Percentiles rank a stretch among this genome's conserved stretches.
Conservation (phyloP, 1,140 invertebrate species). For the Trichoplusia ni region DNA sequence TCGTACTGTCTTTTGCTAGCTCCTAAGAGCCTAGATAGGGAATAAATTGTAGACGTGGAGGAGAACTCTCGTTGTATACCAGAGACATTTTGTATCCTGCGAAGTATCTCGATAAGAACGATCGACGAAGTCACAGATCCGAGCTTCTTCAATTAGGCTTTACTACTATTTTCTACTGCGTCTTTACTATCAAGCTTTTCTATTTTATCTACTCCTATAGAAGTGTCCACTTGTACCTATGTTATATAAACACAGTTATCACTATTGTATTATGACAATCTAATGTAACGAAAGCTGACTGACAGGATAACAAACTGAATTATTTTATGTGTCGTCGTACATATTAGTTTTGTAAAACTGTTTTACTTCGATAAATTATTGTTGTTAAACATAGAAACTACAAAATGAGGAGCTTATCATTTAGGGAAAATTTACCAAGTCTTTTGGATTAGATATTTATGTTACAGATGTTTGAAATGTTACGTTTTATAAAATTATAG, state of each 20-base stretch:
- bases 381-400: conserved; percentile 54
- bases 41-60: conserved; percentile 41
- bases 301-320: conserved; percentile 18
- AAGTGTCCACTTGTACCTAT: conserved; percentile 27
- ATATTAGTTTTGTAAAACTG: conserved; percentile 17
- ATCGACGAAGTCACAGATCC: conserved; percentile 7
- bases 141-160: conserved; percentile 59
- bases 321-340: conserved; percentile 30
- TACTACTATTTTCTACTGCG: conserved; percentile 57
- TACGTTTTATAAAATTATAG: conserved; percentile 60
- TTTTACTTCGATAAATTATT: conserved; percentile 29
- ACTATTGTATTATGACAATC: conserved; percentile 17
- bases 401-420: conserved; percentile 73
- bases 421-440: conserved; percentile 67
- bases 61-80: conserved; percentile 3
- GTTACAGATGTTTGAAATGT: conserved; percentile 55
- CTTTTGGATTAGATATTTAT: conserved; percentile 53
- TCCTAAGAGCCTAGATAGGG: conserved; percentile 48
- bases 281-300: conserved; percentile 16
- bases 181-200: conserved; percentile 43
- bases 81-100: conserved; percentile 17
- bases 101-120: background rate
- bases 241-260: conserved; percentile 12
- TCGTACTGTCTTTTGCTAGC: conserved; percentile 47
- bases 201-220: conserved; percentile 30